A percentile compares a stretch with the other conserved stretches of the same genome.
phyloP scores from a whole-genome alignment of 1,140 invertebrate species.

The Forficula auricularia region DNA sequence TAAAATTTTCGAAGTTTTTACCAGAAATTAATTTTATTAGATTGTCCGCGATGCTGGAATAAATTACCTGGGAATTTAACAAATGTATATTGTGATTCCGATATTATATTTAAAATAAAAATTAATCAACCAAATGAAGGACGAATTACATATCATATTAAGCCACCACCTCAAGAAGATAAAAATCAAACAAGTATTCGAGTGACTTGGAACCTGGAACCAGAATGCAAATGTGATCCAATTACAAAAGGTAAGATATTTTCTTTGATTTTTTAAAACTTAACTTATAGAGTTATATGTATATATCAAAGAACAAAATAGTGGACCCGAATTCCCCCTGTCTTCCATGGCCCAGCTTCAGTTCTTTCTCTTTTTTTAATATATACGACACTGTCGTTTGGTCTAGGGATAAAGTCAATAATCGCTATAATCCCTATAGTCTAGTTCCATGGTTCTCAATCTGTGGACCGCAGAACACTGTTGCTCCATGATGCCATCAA shows the following conservation, averaged over 20 bases:
- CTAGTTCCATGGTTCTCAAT: too few relatives aligned
- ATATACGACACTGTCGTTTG: too few relatives aligned
- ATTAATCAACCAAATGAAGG: conserved; percentile 21
- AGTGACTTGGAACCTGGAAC: conserved; percentile 18
- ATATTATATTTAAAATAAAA: conserved; percentile 21
- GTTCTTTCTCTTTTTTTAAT: too few relatives aligned
- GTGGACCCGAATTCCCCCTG: too few relatives aligned
- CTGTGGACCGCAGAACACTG: too few relatives aligned
- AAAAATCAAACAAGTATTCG: conserved; percentile 18
- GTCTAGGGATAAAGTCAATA: too few relatives aligned
- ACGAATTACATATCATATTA: conserved; percentile 20
- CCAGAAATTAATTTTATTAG: neutral
- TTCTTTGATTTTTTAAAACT: neutral
- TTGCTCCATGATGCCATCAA: too few relatives aligned
- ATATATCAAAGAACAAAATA: too few relatives aligned
- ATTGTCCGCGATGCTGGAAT: conserved; percentile 23
- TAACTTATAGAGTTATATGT: neutral
- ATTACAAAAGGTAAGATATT: conserved; percentile 22
- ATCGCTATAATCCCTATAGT: too few relatives aligned
- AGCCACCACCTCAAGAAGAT: conserved; percentile 6
- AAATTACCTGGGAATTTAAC: conserved; percentile 21
- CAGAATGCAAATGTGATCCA: conserved; percentile 21
- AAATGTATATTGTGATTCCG: conserved; percentile 21
- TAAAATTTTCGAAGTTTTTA: neutral
- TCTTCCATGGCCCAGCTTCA: too few relatives aligned